A percentile compares a stretch with the other conserved stretches of the same genome.
phyloP scores from a whole-genome alignment of 1,140 invertebrate species.

The Trachelipus rathkii region DNA sequence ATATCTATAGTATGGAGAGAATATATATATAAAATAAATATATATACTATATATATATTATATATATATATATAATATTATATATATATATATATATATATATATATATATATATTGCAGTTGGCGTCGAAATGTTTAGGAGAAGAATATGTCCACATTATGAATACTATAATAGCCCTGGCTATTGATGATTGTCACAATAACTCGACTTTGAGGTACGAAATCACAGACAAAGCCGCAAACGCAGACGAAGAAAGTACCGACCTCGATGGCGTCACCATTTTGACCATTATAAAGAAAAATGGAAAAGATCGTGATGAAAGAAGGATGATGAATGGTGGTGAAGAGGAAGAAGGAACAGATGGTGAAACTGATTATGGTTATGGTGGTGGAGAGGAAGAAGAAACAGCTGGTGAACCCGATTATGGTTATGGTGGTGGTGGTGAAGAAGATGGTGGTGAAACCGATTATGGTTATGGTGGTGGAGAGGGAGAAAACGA shows the following conservation, averaged over 20 bases:
- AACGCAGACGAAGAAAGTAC: neutral
- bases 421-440: neutral
- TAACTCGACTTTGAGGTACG: neutral
- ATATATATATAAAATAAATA: neutral
- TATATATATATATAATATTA: neutral
- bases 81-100: neutral
- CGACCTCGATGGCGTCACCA: neutral
- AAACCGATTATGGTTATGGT: neutral
- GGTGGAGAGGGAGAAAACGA: neutral
- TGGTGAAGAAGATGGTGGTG: neutral
- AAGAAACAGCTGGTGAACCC: neutral
- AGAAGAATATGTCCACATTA: neutral
- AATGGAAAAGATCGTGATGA: neutral
- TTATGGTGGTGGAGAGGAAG: neutral
- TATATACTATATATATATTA: neutral
- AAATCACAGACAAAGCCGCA: neutral
- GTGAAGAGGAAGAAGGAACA: neutral
- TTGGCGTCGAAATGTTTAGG: neutral
- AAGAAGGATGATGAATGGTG: neutral
- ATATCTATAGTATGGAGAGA: neutral
- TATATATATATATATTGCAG: neutral
- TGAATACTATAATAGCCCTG: neutral
- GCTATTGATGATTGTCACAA: neutral
- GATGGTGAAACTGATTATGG: neutral
- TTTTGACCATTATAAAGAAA: neutral